A percentile compares a stretch with the other conserved stretches of the same genome.
Conservation (phyloP, 2,888 invertebrate species). For the Idaea biselata region DNA sequence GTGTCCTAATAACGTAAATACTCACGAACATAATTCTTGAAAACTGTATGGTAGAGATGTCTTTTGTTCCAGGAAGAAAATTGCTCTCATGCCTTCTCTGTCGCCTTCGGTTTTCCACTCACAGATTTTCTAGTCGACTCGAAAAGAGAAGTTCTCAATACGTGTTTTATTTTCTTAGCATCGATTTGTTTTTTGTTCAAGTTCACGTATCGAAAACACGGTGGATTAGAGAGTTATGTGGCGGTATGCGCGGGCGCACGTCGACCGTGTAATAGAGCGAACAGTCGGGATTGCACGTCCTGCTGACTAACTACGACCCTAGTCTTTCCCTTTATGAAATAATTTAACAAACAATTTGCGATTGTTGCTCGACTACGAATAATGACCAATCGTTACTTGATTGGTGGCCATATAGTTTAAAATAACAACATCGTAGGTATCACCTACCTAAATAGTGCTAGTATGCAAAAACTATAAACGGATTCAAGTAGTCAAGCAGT, state of each 20-base stretch:
- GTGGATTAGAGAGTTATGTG: constrained; percentile 40
- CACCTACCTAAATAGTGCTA: neutral
- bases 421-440: no score
- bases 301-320: constrained; percentile 50
- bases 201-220: constrained; percentile 21
- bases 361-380: constrained; percentile 23
- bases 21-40: constrained; percentile 28
- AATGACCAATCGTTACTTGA: constrained; percentile 20
- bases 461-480: neutral
- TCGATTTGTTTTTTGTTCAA: constrained; percentile 2
- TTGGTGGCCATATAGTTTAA: constrained; percentile 9
- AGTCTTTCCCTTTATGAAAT: constrained; percentile 56
- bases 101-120: constrained; percentile 15
- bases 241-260: constrained; percentile 45
- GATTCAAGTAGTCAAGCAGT: no score
- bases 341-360: constrained; percentile 33
- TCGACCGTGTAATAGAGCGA: constrained; percentile 55
- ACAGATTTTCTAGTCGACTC: constrained; percentile 11
- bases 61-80: constrained; percentile 8
- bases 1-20: constrained; percentile 13
- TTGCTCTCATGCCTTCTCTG: constrained; percentile 19
- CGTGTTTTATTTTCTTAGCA: neutral
- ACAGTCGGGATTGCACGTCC: constrained; percentile 55
- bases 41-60: constrained; percentile 6
- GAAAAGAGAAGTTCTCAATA: neutral